These are phyloP conservation scores for Azorinus chamasolen DNA, from an alignment of 2,888 invertebrate genomes.

Conservation along the genomic window DNA sequence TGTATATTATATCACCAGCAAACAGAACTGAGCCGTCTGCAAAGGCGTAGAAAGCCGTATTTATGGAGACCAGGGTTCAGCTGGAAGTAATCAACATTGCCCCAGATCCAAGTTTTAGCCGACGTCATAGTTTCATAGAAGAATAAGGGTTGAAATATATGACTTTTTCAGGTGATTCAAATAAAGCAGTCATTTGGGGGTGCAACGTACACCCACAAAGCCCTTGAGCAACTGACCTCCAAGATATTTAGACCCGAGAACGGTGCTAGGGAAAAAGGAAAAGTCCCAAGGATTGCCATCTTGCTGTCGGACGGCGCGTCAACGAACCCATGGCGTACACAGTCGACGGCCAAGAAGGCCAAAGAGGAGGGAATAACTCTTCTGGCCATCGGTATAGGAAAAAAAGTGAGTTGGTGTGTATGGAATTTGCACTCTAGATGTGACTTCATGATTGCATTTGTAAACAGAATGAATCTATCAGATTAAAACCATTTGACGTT, in stretches of 20 bases:
- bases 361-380: conserved; percentile 43
- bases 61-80: too few relatives aligned
- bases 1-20: too few relatives aligned
- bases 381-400: conserved; percentile 49
- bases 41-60: too few relatives aligned
- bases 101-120: too few relatives aligned
- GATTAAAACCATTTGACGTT: too few relatives aligned
- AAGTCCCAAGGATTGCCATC: conserved; percentile 43
- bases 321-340: conserved; percentile 6
- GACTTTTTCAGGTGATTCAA: conserved; percentile 29
- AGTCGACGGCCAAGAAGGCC: conserved; percentile 14
- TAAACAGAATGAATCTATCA: too few relatives aligned
- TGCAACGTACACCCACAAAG: conserved; percentile 28
- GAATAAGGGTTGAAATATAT: too few relatives aligned
- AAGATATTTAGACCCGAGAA: conserved; percentile 32
- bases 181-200: conserved; percentile 35
- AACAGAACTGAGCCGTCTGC: too few relatives aligned
- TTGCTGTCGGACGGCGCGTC: conserved; percentile 51
- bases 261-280: conserved; percentile 33
- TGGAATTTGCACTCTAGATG: too few relatives aligned
- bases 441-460: too few relatives aligned
- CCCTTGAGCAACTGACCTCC: conserved; percentile 17
- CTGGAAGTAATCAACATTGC: too few relatives aligned
- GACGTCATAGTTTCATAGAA: too few relatives aligned
- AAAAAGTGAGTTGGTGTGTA: conserved; percentile 6